Evolutionary conservation across 2,888 invertebrate genomes (phyloP), one percentile per base, ranked within the genome.

Genomic region (Fragum fragum): DNA sequence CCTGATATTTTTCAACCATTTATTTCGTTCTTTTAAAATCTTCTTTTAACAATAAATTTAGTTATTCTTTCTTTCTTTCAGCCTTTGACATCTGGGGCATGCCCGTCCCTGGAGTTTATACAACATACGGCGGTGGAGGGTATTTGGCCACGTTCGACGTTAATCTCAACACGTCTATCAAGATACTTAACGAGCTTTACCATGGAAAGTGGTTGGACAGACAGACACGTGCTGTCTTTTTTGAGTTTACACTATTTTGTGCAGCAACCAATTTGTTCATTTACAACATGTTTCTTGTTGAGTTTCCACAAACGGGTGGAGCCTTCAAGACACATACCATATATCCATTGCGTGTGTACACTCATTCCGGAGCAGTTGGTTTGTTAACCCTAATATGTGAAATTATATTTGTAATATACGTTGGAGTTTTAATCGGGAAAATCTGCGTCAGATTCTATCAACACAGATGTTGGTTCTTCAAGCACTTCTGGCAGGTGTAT

Each of bases 161-260:
- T 0, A 90, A 86, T 47, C 70, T 66, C 16, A 82, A 85, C 52
- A 83, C 83, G 28, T 87, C 89, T 0, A 80, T 84, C 9, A 66
- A 76, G 29, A 89, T 90, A 0, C 57, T 89, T 23, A 72, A 88
- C 2, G 90, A 91, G 57, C 76, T 91, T 0, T 77, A 72, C 16
- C 21, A 63, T 0, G 70, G 72, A 18, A 52, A 79, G 18, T 93
- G 93, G 93, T 69, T 92, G 14, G 92, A 92, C 70, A 61, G 88
- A 23, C 83, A 89, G 11, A 91, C 92, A 5, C 76, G 92, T 36
- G 92, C 89, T 1, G 86, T 92, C 14, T 86, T 91, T 55, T 69
- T 92, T 6, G 93, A 93, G 74, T 91, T 91, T 63, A 91, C 90
- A 18, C 57, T 93, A 7, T 92, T 91, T 78, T 91, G 89, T 63